These are phyloP conservation scores for Porites rus DNA, from an alignment of 92 coral and sea anemone species.

Conservation along the genomic window DNA sequence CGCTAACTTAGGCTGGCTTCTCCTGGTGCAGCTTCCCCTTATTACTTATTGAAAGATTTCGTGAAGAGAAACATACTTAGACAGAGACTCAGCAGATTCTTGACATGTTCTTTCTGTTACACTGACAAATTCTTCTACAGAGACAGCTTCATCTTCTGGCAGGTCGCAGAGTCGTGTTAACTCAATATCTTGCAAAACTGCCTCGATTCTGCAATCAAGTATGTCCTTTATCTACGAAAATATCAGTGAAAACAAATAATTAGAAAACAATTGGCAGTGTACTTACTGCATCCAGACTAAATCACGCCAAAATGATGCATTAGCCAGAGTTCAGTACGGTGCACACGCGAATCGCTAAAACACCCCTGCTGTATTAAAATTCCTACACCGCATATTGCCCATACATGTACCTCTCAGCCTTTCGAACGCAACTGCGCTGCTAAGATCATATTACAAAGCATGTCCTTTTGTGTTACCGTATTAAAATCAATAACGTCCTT, in stretches of 20 bases:
- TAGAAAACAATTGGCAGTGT: neutral
- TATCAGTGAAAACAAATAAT: neutral
- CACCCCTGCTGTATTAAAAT: no score
- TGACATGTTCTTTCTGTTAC: constrained; percentile 84
- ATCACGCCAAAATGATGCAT: no score
- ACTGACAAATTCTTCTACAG: constrained; percentile 87
- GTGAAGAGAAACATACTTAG: constrained; percentile 58
- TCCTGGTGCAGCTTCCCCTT: no score
- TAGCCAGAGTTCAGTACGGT: no score
- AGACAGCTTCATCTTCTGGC: constrained; percentile 96
- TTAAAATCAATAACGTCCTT: neutral
- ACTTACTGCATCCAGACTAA: no score
- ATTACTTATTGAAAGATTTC: no score
- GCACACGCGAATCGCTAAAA: no score
- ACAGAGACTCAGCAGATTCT: constrained; percentile 79
- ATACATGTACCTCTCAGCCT: neutral
- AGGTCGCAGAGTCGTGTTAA: constrained; percentile 85
- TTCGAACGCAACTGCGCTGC: neutral
- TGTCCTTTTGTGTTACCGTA: neutral
- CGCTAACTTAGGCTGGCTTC: no score
- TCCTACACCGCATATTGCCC: neutral
- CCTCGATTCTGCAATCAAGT: constrained; percentile 96
- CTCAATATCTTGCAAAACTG: constrained; percentile 81
- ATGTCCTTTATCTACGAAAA: constrained; percentile 86
- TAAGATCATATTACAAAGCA: neutral